These are phyloP conservation scores for Sarcophaga variegata DNA, from an alignment of 2,888 invertebrate genomes.

Conservation along the genomic window DNA sequence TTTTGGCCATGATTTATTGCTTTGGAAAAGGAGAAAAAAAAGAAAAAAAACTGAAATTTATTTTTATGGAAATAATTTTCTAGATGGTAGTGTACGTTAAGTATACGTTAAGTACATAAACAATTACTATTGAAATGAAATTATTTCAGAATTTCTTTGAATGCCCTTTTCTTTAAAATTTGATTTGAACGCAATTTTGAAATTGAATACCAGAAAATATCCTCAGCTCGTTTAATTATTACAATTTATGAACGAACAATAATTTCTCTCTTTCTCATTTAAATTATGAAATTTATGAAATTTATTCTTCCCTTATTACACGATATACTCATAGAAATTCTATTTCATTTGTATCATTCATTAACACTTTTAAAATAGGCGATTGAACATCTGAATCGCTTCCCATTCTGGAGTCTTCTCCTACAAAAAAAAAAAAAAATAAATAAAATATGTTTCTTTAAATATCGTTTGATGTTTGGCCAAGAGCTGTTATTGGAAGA, in stretches of 20 bases:
- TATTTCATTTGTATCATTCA: neutral
- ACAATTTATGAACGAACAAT: neutral
- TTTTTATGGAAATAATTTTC: neutral
- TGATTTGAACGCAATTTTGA: too few relatives aligned
- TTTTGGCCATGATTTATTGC: slow-evolving; percentile 61
- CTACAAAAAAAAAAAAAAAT: neutral
- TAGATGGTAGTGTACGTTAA: slow-evolving; percentile 12
- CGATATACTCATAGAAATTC: neutral
- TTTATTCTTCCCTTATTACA: neutral
- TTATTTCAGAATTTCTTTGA: too few relatives aligned
- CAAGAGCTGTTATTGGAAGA: slow-evolving; percentile 47
- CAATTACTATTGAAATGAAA: neutral
- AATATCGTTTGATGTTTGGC: slow-evolving; percentile 28
- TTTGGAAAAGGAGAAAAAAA: neutral
- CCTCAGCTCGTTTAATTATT: neutral
- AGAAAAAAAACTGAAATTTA: neutral
- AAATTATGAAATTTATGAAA: neutral
- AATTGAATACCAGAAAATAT: neutral
- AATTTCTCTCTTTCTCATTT: neutral
- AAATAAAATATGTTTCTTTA: slow-evolving; percentile 15
- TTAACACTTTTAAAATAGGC: slow-evolving; percentile 29
- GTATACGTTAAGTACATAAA: neutral
- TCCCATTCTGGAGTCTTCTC: neutral
- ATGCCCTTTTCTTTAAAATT: too few relatives aligned
- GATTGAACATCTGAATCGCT: neutral